These are phyloP conservation scores for Dioctria rufipes DNA, from an alignment of 2,888 invertebrate species.

Conservation along the genomic window DNA sequence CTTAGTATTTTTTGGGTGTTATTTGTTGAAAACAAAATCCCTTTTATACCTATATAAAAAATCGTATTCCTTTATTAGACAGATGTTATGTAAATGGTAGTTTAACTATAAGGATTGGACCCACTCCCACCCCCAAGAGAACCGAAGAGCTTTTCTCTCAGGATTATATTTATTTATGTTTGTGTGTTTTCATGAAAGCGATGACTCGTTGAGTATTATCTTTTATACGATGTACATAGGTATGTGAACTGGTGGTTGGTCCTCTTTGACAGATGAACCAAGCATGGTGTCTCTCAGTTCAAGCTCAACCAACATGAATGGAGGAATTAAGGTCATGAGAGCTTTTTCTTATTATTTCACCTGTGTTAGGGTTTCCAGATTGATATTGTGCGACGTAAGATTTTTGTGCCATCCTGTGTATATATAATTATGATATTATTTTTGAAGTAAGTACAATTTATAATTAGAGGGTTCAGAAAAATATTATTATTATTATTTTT, in stretches of 20 bases:
- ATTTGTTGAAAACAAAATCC: too few species aligned
- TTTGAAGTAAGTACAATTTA: too few species aligned
- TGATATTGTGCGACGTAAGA: background rate
- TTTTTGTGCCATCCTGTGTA: too few species aligned
- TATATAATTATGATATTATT: too few species aligned
- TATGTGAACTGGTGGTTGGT: slow-evolving; percentile 2
- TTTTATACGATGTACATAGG: too few species aligned
- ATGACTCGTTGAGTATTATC: too few species aligned
- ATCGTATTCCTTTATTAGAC: too few species aligned
- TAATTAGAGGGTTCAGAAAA: too few species aligned
- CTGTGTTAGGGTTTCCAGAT: slow-evolving; percentile 38
- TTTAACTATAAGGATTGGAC: too few species aligned
- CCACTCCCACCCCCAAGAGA: background rate
- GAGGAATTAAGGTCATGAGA: slow-evolving; percentile 39
- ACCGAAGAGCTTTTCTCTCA: slow-evolving; percentile 5
- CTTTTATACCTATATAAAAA: too few species aligned
- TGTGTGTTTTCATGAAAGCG: background rate
- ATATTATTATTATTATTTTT: too few species aligned
- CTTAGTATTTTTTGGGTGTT: slow-evolving; percentile 7
- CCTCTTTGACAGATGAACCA: slow-evolving; percentile 22
- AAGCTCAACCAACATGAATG: slow-evolving; percentile 12
- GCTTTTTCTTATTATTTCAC: slow-evolving; percentile 37
- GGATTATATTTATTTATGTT: background rate
- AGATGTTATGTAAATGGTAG: too few species aligned
- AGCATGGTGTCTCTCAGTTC: background rate